Evolutionary conservation across 2,113 vertebrate genomes (phyloP), one percentile per base, ranked within the genome.

Genomic region (Theristicus caerulescens): DNA sequence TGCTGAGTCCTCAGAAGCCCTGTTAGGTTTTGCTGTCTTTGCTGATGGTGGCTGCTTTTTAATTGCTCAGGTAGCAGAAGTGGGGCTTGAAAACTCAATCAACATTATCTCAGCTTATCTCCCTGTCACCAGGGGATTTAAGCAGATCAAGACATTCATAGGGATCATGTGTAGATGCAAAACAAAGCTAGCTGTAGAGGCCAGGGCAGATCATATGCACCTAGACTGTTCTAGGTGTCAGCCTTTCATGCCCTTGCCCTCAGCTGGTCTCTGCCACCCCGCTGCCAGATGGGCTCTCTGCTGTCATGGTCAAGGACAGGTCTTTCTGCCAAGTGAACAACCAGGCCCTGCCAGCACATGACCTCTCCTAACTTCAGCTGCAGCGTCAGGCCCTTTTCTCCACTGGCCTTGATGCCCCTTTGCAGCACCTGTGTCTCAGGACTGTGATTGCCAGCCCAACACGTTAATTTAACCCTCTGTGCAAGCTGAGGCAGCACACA

Each of bases 51-150:
- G 34, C 61, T 76, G 61, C 40, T 90, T 92, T 92, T 86, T 90
- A 93, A 86, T 90, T 93, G 93, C 87, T 74, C 77, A 71, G 61
- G 52, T 83, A 69, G 12, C 29, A 96, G 80, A 81, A 93, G 29
- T 0, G 2, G 51, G 55, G 16, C 80, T 94, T 74, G 80, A 94
- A 95, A 95, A 84, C 55, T 31, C 69, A 66, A 19, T 94, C 59
- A 66, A 0, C 59, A 55, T 91, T 78, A 84, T 89, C 80, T 69
- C 19, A 10, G 46, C 67, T 84, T 67, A 81, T 89, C 72, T 91
- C 18, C 2, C 57, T 71, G 54, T 93, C 80, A 52, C 34, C 42
- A 54, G 62, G 49, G 54, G 86, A 57, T 89, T 86, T 71, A 67
- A 52, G 21, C 69, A 89, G 94, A 84, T 91, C 55, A 78, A 83